These are phyloP conservation scores for Menidia beryllina DNA, from an alignment of 2,113 vertebrate species.

Conservation along the genomic window DNA sequence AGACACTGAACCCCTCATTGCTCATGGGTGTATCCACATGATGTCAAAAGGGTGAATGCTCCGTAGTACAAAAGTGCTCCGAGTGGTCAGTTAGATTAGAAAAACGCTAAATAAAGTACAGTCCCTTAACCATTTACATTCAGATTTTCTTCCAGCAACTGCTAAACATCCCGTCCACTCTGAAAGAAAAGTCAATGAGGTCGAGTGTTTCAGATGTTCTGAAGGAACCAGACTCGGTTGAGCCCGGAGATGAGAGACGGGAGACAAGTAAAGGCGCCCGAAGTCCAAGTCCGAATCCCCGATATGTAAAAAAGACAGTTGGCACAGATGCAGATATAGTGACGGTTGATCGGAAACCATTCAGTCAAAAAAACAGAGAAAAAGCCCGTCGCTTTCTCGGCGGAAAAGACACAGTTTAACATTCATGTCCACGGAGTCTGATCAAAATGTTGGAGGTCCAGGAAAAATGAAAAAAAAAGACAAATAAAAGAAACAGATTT, in stretches of 20 bases:
- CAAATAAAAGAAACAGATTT: conserved; percentile 39
- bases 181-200: conserved; percentile 27
- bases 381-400: neutral
- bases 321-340: conserved; percentile 53
- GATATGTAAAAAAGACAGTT: conserved; percentile 32
- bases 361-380: conserved; percentile 31
- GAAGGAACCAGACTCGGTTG: conserved; percentile 7
- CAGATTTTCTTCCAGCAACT: conserved; percentile 4
- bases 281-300: conserved; percentile 58
- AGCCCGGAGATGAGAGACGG: conserved; percentile 15
- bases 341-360: conserved; percentile 28
- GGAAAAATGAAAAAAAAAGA: too few relatives aligned
- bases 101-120: too few relatives aligned
- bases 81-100: too few relatives aligned
- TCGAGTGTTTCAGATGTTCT: conserved; percentile 15
- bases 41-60: too few relatives aligned
- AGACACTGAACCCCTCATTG: too few relatives aligned
- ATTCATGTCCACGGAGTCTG: conserved; percentile 52
- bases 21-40: too few relatives aligned
- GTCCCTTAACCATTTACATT: too few relatives aligned
- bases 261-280: conserved; percentile 32
- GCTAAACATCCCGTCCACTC: conserved; percentile 18
- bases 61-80: too few relatives aligned
- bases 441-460: conserved; percentile 27
- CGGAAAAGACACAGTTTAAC: conserved; percentile 28